Evolutionary conservation across 2,888 invertebrate genomes (phyloP).

Genomic region (Caenorhabditis becei): DNA sequence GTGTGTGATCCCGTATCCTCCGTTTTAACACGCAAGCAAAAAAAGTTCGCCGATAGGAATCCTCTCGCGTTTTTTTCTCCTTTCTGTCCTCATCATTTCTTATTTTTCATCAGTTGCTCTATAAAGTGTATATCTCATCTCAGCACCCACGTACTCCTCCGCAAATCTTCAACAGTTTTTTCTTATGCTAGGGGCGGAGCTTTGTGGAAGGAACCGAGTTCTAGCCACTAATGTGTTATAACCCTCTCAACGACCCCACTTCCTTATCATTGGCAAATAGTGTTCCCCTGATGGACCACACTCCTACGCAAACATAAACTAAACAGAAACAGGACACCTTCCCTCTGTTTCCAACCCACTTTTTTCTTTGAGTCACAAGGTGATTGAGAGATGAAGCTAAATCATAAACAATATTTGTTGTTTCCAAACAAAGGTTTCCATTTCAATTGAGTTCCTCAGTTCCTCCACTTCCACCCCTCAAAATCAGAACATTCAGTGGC

Average conservation of each 20-base stretch:
- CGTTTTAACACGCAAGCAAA: neutral
- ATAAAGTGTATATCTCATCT: neutral
- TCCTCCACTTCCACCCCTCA: too few species aligned
- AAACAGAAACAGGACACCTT: slow-evolving; percentile 37
- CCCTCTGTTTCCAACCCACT: slow-evolving; percentile 17
- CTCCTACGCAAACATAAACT: too few species aligned
- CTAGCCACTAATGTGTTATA: slow-evolving; percentile 37
- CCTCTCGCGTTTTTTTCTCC: neutral
- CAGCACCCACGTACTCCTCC: slow-evolving; percentile 47
- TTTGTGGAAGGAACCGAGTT: neutral
- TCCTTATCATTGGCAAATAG: slow-evolving; percentile 36
- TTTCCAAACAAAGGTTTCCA: neutral
- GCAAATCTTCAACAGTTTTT: slow-evolving; percentile 20
- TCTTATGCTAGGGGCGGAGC: slow-evolving; percentile 32
- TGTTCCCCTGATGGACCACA: slow-evolving; percentile 21
- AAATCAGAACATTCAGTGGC: neutral
- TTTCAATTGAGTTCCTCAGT: too few species aligned
- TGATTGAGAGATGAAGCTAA: neutral
- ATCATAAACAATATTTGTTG: slow-evolving; percentile 39
- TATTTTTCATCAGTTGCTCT: slow-evolving; percentile 6
- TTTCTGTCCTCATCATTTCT: neutral
- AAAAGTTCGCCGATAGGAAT: slow-evolving; percentile 7
- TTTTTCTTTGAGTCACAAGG: too few species aligned
- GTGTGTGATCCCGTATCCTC: neutral
- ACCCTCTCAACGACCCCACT: slow-evolving; percentile 29